A percentile compares a stretch with the other conserved stretches of the same genome.
Evolutionary conservation across 2,888 invertebrate genomes (phyloP).

Genomic region (Cheilosia vulpina): DNA sequence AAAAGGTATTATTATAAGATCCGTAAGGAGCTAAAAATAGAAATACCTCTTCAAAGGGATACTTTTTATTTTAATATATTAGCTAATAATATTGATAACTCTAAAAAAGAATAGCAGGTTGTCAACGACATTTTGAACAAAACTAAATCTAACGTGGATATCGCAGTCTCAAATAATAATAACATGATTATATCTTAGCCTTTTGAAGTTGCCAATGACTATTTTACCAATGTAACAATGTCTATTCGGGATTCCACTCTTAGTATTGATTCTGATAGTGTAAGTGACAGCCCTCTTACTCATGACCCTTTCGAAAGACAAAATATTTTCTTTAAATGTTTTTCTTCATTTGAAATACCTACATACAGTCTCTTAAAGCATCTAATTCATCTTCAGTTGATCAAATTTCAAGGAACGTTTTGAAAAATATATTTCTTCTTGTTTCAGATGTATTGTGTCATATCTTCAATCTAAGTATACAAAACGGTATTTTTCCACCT

Average conservation of each 20-base stretch:
- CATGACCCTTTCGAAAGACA: background rate
- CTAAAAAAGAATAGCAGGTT: background rate
- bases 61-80: too few species aligned
- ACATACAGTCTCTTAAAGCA: constrained; percentile 18
- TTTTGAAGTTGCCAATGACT: background rate
- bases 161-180: constrained; percentile 2
- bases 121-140: constrained; percentile 33
- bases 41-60: too few species aligned
- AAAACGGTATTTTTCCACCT: too few species aligned
- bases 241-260: background rate
- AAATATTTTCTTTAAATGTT: constrained; percentile 4
- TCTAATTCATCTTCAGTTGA: constrained; percentile 20
- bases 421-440: constrained; percentile 15
- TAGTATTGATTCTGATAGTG: background rate
- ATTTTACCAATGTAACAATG: constrained; percentile 1
- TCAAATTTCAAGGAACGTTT: background rate
- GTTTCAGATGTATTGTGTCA: constrained; percentile 17
- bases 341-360: constrained; percentile 16
- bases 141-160: background rate
- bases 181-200: background rate
- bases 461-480: constrained; percentile 14
- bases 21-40: too few species aligned
- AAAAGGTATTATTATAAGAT: too few species aligned
- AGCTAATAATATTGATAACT: too few species aligned
- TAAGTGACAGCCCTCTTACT: background rate